Percentiles rank a stretch among this genome's conserved stretches.
Conservation (phyloP, 2,113 vertebrate species). For the Desmodus rotundus region DNA sequence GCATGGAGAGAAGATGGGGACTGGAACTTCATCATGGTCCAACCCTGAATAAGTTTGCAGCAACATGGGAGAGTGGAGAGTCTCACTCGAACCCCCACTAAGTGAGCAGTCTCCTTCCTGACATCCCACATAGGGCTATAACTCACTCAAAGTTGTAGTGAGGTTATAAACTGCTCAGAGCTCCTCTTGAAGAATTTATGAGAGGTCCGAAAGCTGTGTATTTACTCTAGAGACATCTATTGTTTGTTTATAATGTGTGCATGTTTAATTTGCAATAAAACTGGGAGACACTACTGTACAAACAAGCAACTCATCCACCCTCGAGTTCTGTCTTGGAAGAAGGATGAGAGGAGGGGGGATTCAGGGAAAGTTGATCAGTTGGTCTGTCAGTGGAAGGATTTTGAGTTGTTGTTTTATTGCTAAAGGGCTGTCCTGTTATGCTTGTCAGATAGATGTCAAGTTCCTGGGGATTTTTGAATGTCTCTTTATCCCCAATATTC, state of each 20-base stretch:
- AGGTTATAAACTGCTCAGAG: slow-evolving; percentile 60
- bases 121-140: neutral
- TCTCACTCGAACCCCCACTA: neutral
- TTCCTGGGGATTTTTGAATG: neutral
- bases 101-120: neutral
- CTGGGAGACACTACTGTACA: neutral
- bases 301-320: slow-evolving; percentile 27
- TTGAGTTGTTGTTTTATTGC: neutral
- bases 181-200: slow-evolving; percentile 66
- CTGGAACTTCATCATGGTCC: neutral
- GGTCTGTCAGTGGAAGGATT: neutral
- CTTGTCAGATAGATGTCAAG: neutral
- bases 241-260: slow-evolving; percentile 70
- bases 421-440: neutral
- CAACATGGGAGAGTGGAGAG: neutral
- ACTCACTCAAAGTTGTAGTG: slow-evolving; percentile 65
- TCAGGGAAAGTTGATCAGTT: slow-evolving; percentile 12
- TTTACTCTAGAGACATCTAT: slow-evolving; percentile 63
- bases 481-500: neutral
- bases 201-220: slow-evolving; percentile 54
- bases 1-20: neutral
- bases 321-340: neutral
- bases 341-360: neutral
- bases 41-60: neutral
- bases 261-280: slow-evolving; percentile 75